Percentiles rank a stretch among this genome's conserved stretches.
phyloP scores from a whole-genome alignment of 2,888 invertebrate genomes.

The Mythimna lalbum region DNA sequence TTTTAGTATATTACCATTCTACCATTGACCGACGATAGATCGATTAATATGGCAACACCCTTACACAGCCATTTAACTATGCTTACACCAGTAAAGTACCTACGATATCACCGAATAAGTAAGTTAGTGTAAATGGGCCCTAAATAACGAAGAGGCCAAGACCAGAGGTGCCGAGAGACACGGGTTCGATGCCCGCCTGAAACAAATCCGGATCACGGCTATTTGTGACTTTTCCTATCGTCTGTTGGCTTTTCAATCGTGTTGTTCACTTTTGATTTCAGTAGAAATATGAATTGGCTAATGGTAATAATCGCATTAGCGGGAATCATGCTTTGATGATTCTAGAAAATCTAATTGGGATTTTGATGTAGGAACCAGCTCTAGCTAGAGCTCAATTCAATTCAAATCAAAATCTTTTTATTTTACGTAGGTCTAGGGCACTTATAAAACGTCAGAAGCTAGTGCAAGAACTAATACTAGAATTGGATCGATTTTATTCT shows the following conservation, averaged over 20 bases:
- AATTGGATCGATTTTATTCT: neutral
- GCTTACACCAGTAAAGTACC: slow-evolving; percentile 35
- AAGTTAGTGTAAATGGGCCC: slow-evolving; percentile 45
- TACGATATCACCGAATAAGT: too few relatives aligned
- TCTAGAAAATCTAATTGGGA: neutral
- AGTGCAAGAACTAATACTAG: too few relatives aligned
- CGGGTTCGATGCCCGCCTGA: slow-evolving; percentile 73
- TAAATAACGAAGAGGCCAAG: slow-evolving; percentile 70
- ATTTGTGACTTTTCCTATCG: slow-evolving; percentile 49
- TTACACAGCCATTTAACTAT: slow-evolving; percentile 23
- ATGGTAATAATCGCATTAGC: neutral
- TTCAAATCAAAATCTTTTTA: too few relatives aligned
- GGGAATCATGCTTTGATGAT: neutral
- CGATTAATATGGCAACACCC: neutral
- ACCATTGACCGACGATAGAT: neutral
- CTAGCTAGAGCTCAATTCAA: too few relatives aligned
- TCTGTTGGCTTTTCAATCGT: slow-evolving; percentile 25
- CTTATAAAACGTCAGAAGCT: too few relatives aligned
- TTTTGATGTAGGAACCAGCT: neutral
- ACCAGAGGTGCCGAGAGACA: slow-evolving; percentile 62
- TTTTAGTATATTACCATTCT: neutral
- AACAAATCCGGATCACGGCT: slow-evolving; percentile 63
- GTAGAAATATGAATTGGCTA: neutral
- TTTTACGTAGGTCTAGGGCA: too few relatives aligned
- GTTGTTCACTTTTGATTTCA: slow-evolving; percentile 18